Evolutionary conservation across 2,797 vertebrate genomes (phyloP).

Genomic region (Syndactyla subalaris): DNA sequence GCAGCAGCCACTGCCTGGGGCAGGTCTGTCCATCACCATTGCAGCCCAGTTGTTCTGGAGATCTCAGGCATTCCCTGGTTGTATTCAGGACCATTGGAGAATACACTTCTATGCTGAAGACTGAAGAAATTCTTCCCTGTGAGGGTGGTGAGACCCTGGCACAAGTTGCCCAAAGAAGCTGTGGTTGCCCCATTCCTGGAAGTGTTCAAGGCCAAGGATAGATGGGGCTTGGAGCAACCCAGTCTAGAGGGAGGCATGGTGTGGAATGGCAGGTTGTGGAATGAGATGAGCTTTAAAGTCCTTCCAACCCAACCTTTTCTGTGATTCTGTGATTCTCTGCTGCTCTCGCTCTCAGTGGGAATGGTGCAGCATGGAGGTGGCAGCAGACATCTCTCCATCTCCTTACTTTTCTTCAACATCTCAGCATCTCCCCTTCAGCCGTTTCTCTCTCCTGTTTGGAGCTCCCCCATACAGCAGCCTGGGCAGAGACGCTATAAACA

Average conservation of each 20-base stretch:
- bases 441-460: background rate
- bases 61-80: background rate
- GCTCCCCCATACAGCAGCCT: background rate
- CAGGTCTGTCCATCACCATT: background rate
- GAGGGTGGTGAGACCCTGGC: background rate
- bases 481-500: constrained; percentile 44
- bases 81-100: accelerated
- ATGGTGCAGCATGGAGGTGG: background rate
- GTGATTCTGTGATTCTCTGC: background rate
- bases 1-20: background rate
- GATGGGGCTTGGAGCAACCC: accelerated
- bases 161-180: background rate
- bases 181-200: background rate
- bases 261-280: background rate
- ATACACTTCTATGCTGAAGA: background rate
- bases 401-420: background rate
- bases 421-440: background rate
- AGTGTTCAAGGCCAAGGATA: background rate
- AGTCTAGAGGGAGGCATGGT: background rate
- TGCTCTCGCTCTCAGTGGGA: background rate
- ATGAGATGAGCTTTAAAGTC: background rate
- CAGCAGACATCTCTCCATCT: background rate
- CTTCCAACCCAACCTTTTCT: background rate
- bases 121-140: background rate
- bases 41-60: background rate